Evolutionary conservation across 1,140 invertebrate species (phyloP), one percentile per base, ranked within the genome.

Genomic region (Drosophila bocqueti): DNA sequence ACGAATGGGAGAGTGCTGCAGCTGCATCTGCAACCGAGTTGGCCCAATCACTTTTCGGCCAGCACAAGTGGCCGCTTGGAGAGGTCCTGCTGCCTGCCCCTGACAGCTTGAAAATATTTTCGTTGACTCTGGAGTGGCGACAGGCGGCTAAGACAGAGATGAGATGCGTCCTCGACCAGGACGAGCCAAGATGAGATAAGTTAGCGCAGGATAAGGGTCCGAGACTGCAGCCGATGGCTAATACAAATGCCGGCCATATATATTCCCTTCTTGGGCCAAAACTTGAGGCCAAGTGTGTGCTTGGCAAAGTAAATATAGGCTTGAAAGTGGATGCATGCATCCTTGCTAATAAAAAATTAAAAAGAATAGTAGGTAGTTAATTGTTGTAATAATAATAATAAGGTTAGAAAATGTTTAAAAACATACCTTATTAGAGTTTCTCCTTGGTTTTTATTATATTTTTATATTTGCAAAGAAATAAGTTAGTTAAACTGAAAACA

Each of bases 41-140:
- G 80, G 69, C 69, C 67, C 38, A 73, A 73, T 74, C 71, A 73
- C 46, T 74, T 73, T 73, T 43, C n/a, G 55, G 68, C 67, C 50
- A 60, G 38, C 58, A 46, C 57, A 50, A 59, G 49, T 64, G 43
- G 69, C 49, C 46, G 18, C 11, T 47, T 71, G 64, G 49, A 62
- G 57, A 57, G 65, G 21, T 66, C 46, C 36, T 29, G 45, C 31
- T 55, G 59, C 63, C 72, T 86, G 83, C 50, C 40, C n/a, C 24
- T 81, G 84, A 89, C 84, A 84, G 64, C 63, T 68, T 62, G 55
- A 77, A 83, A 74, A 78, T 84, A 89, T 81, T 90, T 87, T 78
- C 78, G 85, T 79, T 89, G 77, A 89, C 68, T 90, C 74, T 89
- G 77, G 38, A 81, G 73, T 75, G 55, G 29, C 63, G 67, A 60